Evolutionary conservation across 2,113 vertebrate genomes (phyloP), one percentile per base, ranked within the genome.

Genomic region (Pholis gunnellus): DNA sequence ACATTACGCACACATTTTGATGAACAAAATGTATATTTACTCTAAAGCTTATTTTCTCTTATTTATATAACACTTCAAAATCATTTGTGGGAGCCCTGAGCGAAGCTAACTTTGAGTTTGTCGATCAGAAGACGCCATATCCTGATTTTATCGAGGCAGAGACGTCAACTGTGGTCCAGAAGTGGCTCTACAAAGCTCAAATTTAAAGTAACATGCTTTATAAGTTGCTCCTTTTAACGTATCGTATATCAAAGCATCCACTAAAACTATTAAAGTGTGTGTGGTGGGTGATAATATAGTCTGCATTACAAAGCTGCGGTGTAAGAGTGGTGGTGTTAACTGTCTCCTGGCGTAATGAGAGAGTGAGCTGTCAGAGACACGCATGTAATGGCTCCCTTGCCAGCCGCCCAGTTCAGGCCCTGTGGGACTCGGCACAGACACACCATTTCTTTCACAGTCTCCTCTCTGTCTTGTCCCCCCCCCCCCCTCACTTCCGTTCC

Each of bases 381-480:
- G 77, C 87, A 79, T 94, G 94, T 93, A 94, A 95, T 93, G 86
- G 92, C 92, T 94, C 94, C 91, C 95, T 92, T 93, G 94, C 92
- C 83, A 88, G 88, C 87, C 59, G 90, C 93, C 90, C 90, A 79
- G 94, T 93, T 94, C 94, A 94, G 88, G 87, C 86, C 94, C 91
- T 87, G 85, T 90, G 94, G 92, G 94, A 94, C 87, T 34, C 57
- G 63, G 81, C 83, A 79, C 82, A 88, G 90, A 92, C 90, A 78
- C 75, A 81, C 90, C 67, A 78, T 87, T 89, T 90, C 82, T 87
- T 87, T 88, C 83, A 83, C 82, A 76, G 75, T 82, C 78, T 92
- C 83, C 44, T 71, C 52, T 67, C 48, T 50, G 27, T 69, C 75
- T 70, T 25, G 10, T 78, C 38, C 22, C 71, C 25, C 8, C 42